Evolutionary conservation across 2,113 vertebrate species (phyloP), one percentile per base, ranked within the genome.

Genomic region (Sisor rabdophorus): DNA sequence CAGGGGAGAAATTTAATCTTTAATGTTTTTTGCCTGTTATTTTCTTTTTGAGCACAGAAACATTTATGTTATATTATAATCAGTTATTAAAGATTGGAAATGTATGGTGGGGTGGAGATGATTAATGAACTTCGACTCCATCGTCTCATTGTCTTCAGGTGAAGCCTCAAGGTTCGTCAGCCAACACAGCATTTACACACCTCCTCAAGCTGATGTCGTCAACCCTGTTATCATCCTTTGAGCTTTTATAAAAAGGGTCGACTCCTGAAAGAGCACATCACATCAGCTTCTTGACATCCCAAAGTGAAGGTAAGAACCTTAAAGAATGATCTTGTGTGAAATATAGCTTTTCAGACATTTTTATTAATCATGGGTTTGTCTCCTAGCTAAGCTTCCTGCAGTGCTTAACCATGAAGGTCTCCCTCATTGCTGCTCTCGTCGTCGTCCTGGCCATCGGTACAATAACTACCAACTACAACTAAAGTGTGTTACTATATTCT

Each of bases 361-460:
- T 1, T 28, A 50, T 28, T 12, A 47, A 65, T 20, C 32, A 44
- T 6, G 24, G 36, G 20, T 65, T 26, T 58, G 0, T 30, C 6
- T 11, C 22, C 50, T n/a, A 3, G 83, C 69, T 58, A 70, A 63
- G 4, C 71, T 53, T 80, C 19, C 1, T 63, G 76, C 78, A 64
- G 75, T 80, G 56, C 54, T 81, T 81, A 84, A 79, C 40, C 86
- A 92, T 92, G 89, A 90, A 86, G 53, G 72, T 86, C 81, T 79
- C 84, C 68, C 56, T 87, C 0, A 48, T 85, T 9, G 65, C 81
- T 19, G 20, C 84, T 67, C 61, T 90, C 63, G 28, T 85, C 13
- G 60, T 86, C 17, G 64, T 84, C 19, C 82, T 90, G 83, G 86
- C 85, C 54, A 73, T 88, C 36, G 86, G 88, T 91, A 63, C n/a